Conservation (phyloP, 2,888 invertebrate species). For the Hybos culiciformis region DNA sequence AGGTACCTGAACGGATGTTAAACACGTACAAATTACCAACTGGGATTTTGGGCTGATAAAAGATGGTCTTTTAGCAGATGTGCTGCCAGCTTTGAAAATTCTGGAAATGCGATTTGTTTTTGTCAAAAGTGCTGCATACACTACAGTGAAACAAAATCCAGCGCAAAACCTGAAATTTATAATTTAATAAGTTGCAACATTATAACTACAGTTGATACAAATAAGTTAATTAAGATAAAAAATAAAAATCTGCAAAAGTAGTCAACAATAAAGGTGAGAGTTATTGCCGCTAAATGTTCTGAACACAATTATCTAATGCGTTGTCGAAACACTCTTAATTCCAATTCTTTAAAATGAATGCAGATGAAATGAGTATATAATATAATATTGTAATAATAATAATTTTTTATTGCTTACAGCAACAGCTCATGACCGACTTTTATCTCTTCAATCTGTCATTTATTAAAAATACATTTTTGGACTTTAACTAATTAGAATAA, state of each 20-base stretch:
- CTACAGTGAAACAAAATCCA: constrained; percentile 91
- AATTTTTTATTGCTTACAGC: too few species aligned
- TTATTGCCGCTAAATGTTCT: background rate
- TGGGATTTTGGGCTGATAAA: constrained; percentile 89
- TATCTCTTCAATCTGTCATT: too few species aligned
- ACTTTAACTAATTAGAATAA: too few species aligned
- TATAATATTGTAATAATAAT: too few species aligned
- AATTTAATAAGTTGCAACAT: too few species aligned
- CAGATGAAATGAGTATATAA: too few species aligned
- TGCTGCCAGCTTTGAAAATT: constrained; percentile 94
- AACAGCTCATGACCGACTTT: too few species aligned
- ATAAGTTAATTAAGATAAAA: too few species aligned
- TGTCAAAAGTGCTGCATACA: constrained; percentile 91
- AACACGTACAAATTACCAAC: constrained; percentile 72
- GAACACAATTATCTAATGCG: background rate
- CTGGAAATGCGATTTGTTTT: constrained; percentile 95
- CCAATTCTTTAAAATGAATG: too few species aligned
- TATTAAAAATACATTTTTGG: too few species aligned
- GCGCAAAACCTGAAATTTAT: constrained; percentile 55
- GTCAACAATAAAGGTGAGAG: background rate
- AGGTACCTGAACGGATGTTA: constrained; percentile 75
- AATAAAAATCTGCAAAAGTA: constrained; percentile 2
- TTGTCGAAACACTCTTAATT: too few species aligned
- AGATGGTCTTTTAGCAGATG: constrained; percentile 83
- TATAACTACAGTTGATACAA: too few species aligned